Evolutionary conservation across 2,888 invertebrate species (phyloP), one percentile per base, ranked within the genome.

Genomic region (Ornithoptera priamus): DNA sequence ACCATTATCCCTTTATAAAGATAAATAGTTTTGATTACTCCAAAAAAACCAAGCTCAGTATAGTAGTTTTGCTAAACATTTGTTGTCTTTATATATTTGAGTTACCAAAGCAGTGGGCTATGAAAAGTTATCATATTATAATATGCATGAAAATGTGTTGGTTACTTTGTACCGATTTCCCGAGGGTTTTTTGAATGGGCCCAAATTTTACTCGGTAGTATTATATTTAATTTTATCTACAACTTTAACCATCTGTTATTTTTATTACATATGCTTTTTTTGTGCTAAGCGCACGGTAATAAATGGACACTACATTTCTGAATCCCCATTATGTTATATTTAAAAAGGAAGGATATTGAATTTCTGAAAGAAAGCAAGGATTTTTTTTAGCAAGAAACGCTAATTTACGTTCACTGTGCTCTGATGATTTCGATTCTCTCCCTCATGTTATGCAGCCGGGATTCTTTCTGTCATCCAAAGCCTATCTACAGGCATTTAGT

Each of bases 131-230:
- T 61, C 50, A 60, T 42, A 22, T 67, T 67, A 62, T 57, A 57
- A 42, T 67, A 67, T 67, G 57, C 56, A 67, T 62, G 62, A 62
- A 67, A 62, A 67, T 57, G 67, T 67, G 67, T 67, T 36, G 61
- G 67, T 56, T 67, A 56, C 53, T 67, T 62, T 67, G 62, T 46
- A 62, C 56, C 65, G 67, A 67, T 65, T 65, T 67, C 65, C 64
- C 58, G 24, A 59, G 66, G 59, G 65, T 53, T 64, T 67, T 65
- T 62, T 62, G 30, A 57, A 62, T 62, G 24, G 42, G 56, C n/a
- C 39, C 3, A 58, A 62, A 24, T 57, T 57, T 57, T 60, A 60
- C 30, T 53, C 30, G 8, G 36, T 36, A 36, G 30, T 60, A 4
- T 22, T 22, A 50, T 66, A 61, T 60, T 66, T 60, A 50, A 53